Evolutionary conservation across 2,797 vertebrate species (phyloP).

Genomic region (Pteropus rufus): DNA sequence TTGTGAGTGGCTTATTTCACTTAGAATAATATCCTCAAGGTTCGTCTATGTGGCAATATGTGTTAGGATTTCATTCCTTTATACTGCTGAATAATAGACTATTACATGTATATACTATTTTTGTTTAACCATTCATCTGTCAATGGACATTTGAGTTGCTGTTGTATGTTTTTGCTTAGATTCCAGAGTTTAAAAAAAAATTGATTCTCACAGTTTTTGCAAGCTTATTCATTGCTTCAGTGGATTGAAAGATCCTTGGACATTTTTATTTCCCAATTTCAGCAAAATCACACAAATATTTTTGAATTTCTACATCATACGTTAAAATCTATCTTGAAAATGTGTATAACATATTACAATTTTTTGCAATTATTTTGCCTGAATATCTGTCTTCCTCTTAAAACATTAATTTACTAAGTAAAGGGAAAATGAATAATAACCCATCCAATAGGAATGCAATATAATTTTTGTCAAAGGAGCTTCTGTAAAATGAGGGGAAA

Average conservation of each 20-base stretch:
- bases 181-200: background rate
- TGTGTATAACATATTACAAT: background rate
- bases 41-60: background rate
- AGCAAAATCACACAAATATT: background rate
- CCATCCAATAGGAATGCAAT: background rate
- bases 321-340: background rate
- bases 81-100: background rate
- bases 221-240: background rate
- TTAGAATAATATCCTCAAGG: background rate
- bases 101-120: background rate
- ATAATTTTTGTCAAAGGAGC: slow-evolving; percentile 22
- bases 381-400: background rate
- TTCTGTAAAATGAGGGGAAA: background rate
- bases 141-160: background rate
- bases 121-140: background rate
- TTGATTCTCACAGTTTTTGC: background rate
- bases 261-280: background rate
- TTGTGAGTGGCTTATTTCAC: background rate
- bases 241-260: background rate
- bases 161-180: background rate
- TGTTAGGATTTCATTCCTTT: background rate
- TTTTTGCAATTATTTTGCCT: background rate
- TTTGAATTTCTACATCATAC: background rate
- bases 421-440: background rate
- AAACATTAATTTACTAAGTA: slow-evolving; percentile 29